Base-by-base conservation (phyloP, 1,140 invertebrate genomes). In the Formica selysi region DNA sequence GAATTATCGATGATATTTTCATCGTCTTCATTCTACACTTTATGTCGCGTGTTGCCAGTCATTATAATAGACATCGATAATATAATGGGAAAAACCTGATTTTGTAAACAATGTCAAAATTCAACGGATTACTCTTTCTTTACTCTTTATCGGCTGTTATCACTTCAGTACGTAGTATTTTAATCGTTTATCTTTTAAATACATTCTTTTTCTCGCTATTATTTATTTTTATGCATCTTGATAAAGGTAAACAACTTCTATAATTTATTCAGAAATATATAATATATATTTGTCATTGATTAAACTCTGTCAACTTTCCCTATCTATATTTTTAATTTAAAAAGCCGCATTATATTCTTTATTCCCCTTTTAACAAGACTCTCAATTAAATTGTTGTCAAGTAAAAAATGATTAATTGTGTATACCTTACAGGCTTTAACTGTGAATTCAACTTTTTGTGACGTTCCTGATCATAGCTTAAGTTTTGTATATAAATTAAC, bases 401-500 rank as follows among this genome's bases (percentile, higher is more conserved):
- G 19, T 76, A 2, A 5, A 29, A 8, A 57, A 57, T 29, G 26
- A 26, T 19, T 3, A 48, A 78, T 57, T 68, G 8, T 22, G 16
- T 80, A 26, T 48, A 54, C 22, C 19, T 83, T 83, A 8, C 8
- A 83, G 79, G 68, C 41, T 71, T 61, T 61, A 48, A 61, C 67
- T 22, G 48, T 54, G 8, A 38, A 1, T 48, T 41, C 41, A 38
- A 16, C 6, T 68, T 41, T n/a, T 51, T 87, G 86, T 26, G 64
- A 85, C 70, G 61, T 87, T 36, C 26, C 22, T 68, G 86, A 85
- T 3, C 32, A 0, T n/a, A 54, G 16, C 0, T 70, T 76, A 85
- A 62, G 71, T 19, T 0, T 38, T 76, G 3, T 61, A 67, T 88
- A 90, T 41, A 80, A 92, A 67, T 92, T 93, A n/a, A 88, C 85